Percentiles rank a stretch among this genome's conserved stretches.
Conservation (phyloP, 2,797 vertebrate genomes). For the Chaenodraco wilsoni region DNA sequence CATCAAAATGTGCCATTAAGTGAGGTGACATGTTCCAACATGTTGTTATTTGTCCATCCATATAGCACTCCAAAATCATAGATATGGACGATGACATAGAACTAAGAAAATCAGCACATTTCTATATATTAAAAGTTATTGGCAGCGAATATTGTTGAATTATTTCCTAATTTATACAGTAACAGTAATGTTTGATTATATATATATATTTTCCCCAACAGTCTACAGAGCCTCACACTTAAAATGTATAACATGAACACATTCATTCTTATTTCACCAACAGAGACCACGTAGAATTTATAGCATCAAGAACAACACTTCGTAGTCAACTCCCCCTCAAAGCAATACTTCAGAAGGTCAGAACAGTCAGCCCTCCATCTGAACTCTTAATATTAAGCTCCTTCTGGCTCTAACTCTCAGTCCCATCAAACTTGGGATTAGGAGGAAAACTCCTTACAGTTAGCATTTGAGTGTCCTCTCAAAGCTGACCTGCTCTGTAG, state of each 20-base stretch:
- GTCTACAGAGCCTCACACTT: background rate
- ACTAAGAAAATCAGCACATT: too few species aligned
- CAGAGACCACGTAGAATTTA: background rate
- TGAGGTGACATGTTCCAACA: background rate
- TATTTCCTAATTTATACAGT: background rate
- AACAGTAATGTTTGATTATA: too few species aligned
- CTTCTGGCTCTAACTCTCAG: constrained; percentile 23
- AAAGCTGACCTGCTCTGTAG: constrained; percentile 48
- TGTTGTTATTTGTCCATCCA: background rate
- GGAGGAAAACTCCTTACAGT: constrained; percentile 26
- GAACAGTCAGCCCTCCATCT: constrained; percentile 26
- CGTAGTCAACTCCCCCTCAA: constrained; percentile 27
- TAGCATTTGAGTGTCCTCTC: constrained; percentile 25
- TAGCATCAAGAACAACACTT: constrained; percentile 25
- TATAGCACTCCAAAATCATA: background rate
- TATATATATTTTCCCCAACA: background rate
- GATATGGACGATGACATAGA: background rate
- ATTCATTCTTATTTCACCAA: constrained; percentile 3
- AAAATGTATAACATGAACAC: background rate
- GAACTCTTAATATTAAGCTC: constrained; percentile 49
- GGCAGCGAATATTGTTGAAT: background rate
- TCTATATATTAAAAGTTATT: background rate
- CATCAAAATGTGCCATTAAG: background rate
- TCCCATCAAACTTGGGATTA: constrained; percentile 25
- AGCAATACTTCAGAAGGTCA: constrained; percentile 61